Percentiles rank a stretch among this genome's conserved stretches.
Conservation (phyloP, 2,113 vertebrate species). For the Prionailurus bengalensis region DNA sequence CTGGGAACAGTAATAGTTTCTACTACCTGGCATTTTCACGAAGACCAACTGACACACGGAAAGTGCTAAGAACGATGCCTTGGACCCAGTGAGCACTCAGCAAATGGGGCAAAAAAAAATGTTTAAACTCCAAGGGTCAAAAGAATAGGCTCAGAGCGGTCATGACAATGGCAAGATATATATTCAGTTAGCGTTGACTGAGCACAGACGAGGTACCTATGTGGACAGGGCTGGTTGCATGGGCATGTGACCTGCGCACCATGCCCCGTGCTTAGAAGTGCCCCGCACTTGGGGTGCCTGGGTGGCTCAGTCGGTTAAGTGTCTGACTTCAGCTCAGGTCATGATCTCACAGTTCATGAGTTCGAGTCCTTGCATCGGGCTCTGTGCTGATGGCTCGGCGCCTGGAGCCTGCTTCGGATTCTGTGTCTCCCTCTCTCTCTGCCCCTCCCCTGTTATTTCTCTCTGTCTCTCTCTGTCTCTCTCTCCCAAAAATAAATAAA, state of each 20-base stretch:
- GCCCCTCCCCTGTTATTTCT: too few species aligned
- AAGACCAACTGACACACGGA: neutral
- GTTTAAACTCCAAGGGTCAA: accelerated
- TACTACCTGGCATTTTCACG: neutral
- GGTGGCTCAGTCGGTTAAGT: too few species aligned
- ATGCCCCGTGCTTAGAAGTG: accelerated
- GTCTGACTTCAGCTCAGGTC: too few species aligned
- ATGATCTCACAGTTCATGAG: too few species aligned
- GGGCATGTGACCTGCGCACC: accelerated
- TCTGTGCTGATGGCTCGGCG: too few species aligned
- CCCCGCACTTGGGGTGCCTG: neutral
- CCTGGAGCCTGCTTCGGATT: too few species aligned
- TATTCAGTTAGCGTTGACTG: accelerated
- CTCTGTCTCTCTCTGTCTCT: too few species aligned
- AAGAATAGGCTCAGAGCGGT: neutral
- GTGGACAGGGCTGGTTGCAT: neutral
- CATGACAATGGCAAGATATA: too few species aligned
- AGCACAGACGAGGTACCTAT: accelerated
- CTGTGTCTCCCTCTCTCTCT: too few species aligned
- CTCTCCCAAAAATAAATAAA: too few species aligned
- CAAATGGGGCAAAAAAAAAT: neutral
- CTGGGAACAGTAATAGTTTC: neutral
- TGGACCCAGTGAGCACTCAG: neutral
- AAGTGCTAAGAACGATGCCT: neutral
- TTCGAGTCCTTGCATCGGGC: too few species aligned